Base-by-base conservation (phyloP, 1,140 invertebrate genomes). In the Eueides isabella region DNA sequence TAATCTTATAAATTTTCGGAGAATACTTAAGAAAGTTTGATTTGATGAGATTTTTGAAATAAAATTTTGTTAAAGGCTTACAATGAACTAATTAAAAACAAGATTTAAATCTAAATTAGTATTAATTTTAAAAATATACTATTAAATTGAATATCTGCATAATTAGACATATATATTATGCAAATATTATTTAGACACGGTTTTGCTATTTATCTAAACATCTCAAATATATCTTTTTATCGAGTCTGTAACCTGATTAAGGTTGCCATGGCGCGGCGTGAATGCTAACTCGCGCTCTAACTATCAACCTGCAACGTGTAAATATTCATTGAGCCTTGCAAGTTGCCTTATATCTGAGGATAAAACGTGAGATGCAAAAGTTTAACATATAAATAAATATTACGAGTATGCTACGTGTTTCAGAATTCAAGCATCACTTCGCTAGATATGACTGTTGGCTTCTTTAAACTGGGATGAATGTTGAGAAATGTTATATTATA, bases 271-370 rank as follows among this genome's bases (percentile, higher is more conserved):
- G 35, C 61, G 66, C 75, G 77, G 35, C 75, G 69, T 85, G 84
- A 84, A 86, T 86, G 81, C 80, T 80, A 84, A 86, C 73, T 76
- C 65, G 66, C 35, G 63, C 66, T 61, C 63, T 80, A 75, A 72
- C 72, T 77, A 80, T 71, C 77, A 80, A 85, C 80, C 80, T 84
- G 82, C 73, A 74, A 71, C 74, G 76, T 64, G 78, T 84, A 87
- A 87, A 78, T 87, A 87, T 87, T 85, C 85, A 87, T 87, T 85
- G 83, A 81, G 81, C 77, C 79, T 79, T 69, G 81, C 83, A 78
- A 80, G 74, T 79, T 75, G 67, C 72, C 71, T 78, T 81, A 67
- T 70, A 81, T 83, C 76, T 79, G 72, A 66, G 71, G 74, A 67
- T 74, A 76, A 77, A 75, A 80, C 79, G 83, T 84, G 83, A 82